A percentile compares a stretch with the other conserved stretches of the same genome.
Conservation (phyloP, 64 coral and sea anemone genomes). For the Montipora foliosa region DNA sequence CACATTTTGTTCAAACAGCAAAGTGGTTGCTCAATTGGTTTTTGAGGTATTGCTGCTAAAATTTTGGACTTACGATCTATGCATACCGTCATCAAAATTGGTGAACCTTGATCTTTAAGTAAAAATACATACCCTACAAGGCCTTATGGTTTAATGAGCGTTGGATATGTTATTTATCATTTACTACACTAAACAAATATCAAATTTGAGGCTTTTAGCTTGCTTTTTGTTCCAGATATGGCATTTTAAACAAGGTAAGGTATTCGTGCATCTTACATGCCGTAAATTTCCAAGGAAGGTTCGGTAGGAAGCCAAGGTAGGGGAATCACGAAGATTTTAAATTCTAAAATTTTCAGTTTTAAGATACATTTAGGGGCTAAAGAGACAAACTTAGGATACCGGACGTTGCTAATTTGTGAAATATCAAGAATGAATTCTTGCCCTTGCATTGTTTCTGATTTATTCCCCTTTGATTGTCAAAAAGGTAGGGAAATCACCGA, state of each 20-base stretch:
- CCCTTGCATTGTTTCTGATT: not conserved
- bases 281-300: slow-evolving; percentile 1
- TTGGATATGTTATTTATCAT: not conserved
- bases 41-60: not conserved
- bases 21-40: not conserved
- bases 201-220: slow-evolving; percentile 10
- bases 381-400: not conserved
- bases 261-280: not conserved
- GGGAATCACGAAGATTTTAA: not conserved
- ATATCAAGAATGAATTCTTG: slow-evolving; percentile 12
- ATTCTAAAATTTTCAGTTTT: slow-evolving; percentile 17
- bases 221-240: not conserved
- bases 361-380: not conserved
- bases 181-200: not conserved
- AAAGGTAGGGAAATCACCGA: slow-evolving; percentile 14
- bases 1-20: not conserved
- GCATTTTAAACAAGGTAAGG: slow-evolving; percentile 15
- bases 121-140: not conserved
- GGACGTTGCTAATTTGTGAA: not conserved
- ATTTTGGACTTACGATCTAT: not conserved
- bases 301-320: slow-evolving; percentile 5
- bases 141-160: slow-evolving; percentile 3
- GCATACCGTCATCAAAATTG: slow-evolving; percentile 5
- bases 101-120: not conserved
- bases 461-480: slow-evolving; percentile 6